Percentiles rank a stretch among this genome's conserved stretches.
phyloP scores from a whole-genome alignment of 2,888 invertebrate species.

The Erpobdella octoculata region DNA sequence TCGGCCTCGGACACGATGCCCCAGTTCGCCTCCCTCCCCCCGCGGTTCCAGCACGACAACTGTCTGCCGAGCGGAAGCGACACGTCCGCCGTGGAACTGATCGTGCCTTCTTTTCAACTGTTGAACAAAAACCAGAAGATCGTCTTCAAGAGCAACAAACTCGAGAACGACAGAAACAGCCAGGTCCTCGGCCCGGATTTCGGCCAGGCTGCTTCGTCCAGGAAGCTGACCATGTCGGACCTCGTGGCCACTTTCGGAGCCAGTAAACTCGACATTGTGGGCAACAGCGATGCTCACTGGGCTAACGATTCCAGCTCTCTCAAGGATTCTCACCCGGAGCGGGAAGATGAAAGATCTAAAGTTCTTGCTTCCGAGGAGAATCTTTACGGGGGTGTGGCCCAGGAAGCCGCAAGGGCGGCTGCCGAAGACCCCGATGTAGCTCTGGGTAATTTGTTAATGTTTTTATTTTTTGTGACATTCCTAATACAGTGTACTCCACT shows the following conservation, averaged over 20 bases:
- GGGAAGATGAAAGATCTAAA: background rate
- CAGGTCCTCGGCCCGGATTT: too few species aligned
- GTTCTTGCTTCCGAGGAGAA: background rate
- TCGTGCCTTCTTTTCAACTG: conserved; percentile 19
- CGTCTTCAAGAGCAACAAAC: background rate
- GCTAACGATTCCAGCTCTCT: background rate
- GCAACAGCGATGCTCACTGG: background rate
- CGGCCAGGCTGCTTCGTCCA: background rate
- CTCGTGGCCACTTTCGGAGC: background rate
- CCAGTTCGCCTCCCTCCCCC: background rate
- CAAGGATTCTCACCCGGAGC: background rate
- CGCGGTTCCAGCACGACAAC: background rate
- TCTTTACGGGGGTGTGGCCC: too few species aligned
- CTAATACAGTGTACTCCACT: too few species aligned
- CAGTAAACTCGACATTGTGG: background rate
- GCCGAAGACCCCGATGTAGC: too few species aligned
- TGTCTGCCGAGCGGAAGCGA: background rate
- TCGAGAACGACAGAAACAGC: background rate
- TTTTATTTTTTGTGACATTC: too few species aligned
- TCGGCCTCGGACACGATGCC: background rate
- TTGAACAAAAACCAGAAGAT: conserved; percentile 5
- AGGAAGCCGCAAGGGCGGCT: too few species aligned
- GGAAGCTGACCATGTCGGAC: background rate
- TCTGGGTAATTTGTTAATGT: too few species aligned
- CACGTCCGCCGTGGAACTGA: background rate